A percentile compares a stretch with the other conserved stretches of the same genome.
Conservation (phyloP, 2,113 vertebrate species). For the Oenanthe oenanthe region DNA sequence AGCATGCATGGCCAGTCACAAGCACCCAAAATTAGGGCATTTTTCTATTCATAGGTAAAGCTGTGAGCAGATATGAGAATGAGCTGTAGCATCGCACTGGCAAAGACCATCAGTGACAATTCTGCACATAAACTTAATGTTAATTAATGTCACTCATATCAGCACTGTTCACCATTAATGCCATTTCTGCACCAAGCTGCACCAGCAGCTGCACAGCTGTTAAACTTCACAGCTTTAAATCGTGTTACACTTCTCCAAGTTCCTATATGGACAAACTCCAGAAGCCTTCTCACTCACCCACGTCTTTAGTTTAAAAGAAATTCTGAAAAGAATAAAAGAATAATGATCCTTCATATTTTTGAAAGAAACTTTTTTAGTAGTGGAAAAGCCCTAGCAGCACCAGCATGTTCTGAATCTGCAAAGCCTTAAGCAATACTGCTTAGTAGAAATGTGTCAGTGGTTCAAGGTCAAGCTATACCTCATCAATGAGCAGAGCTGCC, state of each 20-base stretch:
- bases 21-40: not conserved
- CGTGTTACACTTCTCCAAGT: not conserved
- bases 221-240: not conserved
- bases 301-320: not conserved
- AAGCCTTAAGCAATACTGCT: not conserved
- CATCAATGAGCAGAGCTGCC: not conserved
- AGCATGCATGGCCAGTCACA: not conserved
- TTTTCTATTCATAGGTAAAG: not conserved
- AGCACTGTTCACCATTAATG: not conserved
- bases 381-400: not conserved
- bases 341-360: not conserved
- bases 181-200: not conserved
- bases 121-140: not conserved
- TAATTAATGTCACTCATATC: not conserved
- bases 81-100: not conserved
- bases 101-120: not conserved
- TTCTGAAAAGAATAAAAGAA: not conserved
- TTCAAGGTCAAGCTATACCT: not conserved
- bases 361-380: not conserved
- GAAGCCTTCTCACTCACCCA: not conserved
- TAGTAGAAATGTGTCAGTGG: not conserved
- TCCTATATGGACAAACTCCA: not conserved
- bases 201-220: not conserved
- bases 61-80: not conserved
- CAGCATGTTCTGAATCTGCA: not conserved